These are phyloP conservation scores for Gasteruption jaculator DNA, from an alignment of 2,888 invertebrate species.

Conservation along the genomic window DNA sequence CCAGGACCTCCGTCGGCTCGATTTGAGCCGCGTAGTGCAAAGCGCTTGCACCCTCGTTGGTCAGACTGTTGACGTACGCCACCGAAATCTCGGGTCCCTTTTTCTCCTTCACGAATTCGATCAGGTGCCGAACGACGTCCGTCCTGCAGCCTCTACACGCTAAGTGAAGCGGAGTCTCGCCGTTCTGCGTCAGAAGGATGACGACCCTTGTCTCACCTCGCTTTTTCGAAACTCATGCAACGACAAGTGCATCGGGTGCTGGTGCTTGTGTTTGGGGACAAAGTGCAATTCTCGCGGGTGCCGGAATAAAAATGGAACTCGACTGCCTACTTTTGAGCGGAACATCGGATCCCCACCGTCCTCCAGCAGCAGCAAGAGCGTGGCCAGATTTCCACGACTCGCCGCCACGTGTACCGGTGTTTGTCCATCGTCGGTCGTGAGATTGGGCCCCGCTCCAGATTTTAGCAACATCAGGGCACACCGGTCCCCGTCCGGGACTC, in stretches of 20 bases:
- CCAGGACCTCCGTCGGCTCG: slow-evolving; percentile 72
- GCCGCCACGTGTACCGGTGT: slow-evolving; percentile 97
- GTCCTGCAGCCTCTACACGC: slow-evolving; percentile 84
- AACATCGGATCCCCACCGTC: slow-evolving; percentile 91
- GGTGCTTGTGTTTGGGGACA: neutral
- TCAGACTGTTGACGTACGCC: slow-evolving; percentile 82
- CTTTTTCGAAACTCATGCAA: too few species aligned
- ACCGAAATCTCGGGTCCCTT: slow-evolving; percentile 75
- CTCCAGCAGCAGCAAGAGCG: slow-evolving; percentile 80
- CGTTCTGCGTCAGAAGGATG: slow-evolving; percentile 58
- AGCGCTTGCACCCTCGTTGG: slow-evolving; percentile 89
- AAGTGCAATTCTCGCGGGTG: neutral
- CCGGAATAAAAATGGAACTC: slow-evolving; percentile 4
- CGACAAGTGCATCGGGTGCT: too few species aligned
- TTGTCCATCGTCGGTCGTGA: slow-evolving; percentile 92
- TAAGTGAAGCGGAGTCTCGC: slow-evolving; percentile 94
- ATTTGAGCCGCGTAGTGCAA: slow-evolving; percentile 93
- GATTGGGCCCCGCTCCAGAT: slow-evolving; percentile 95
- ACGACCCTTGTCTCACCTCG: too few species aligned
- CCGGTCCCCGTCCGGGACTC: slow-evolving; percentile 84
- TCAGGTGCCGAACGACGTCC: slow-evolving; percentile 81
- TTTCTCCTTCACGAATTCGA: slow-evolving; percentile 74
- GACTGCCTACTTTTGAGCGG: slow-evolving; percentile 76
- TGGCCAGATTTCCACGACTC: slow-evolving; percentile 83
- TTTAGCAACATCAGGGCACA: slow-evolving; percentile 97